Conservation (phyloP, 2,888 invertebrate genomes). For the Boloria selene region DNA sequence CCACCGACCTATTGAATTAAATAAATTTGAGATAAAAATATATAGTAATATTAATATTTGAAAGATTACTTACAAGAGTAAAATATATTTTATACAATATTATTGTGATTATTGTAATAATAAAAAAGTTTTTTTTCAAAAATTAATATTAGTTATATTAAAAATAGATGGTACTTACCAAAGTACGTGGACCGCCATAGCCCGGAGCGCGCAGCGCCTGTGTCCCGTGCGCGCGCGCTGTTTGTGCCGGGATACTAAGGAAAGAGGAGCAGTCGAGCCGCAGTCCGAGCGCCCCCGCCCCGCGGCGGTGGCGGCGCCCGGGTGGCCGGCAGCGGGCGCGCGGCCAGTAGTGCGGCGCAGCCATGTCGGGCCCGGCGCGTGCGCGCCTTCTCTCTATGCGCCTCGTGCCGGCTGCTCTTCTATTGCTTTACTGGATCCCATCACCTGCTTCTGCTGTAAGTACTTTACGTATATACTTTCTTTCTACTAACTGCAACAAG, state of each 20-base stretch:
- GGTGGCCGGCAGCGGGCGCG: constrained; percentile 61
- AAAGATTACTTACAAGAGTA: constrained; percentile 28
- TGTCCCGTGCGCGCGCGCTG: constrained; percentile 81
- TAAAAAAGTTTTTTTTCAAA: not conserved
- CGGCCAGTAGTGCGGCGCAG: constrained; percentile 78
- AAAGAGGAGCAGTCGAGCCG: constrained; percentile 69
- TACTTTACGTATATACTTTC: constrained; percentile 43
- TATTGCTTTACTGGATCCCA: constrained; percentile 59
- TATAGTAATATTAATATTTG: constrained; percentile 8
- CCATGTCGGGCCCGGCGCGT: constrained; percentile 81
- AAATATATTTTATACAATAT: constrained; percentile 23
- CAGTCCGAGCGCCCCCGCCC: constrained; percentile 65
- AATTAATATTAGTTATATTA: not conserved
- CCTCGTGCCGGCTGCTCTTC: constrained; percentile 64
- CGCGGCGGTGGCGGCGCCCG: constrained; percentile 50
- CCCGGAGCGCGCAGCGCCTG: constrained; percentile 76
- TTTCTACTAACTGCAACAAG: not conserved
- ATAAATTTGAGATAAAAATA: constrained; percentile 31
- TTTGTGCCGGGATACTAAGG: constrained; percentile 80
- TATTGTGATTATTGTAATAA: not conserved
- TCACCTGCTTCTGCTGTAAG: constrained; percentile 67
- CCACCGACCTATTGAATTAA: constrained; percentile 64
- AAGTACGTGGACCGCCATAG: constrained; percentile 78
- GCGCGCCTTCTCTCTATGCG: constrained; percentile 68
- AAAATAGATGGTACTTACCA: constrained; percentile 58